Base-by-base conservation (phyloP, 1,140 invertebrate species). In the Neodiprion lecontei region DNA sequence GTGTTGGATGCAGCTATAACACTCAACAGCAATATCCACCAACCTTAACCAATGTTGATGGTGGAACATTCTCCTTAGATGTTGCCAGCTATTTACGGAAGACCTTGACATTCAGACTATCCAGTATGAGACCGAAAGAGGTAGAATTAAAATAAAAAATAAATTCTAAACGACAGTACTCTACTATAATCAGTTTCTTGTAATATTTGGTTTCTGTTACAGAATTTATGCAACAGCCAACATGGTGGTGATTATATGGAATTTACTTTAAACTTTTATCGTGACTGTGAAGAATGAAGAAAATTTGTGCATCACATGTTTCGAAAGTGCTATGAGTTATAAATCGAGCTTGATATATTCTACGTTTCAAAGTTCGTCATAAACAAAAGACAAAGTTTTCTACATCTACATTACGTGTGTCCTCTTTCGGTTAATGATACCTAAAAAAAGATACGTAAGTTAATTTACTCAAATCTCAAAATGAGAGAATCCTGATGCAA, bases 171-270 rank as follows among this genome's bases (percentile, higher is more conserved):
- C 17, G 61, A 7, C 17, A 65, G 7, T 65, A 65, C 12, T 65
- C 17, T 17, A 14, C 17, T 5, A 10, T 23, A 67, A 69, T 68
- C 49, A 9, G 53, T 12, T 70, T 74, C 28, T 40, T 40, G 28
- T 40, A 40, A 40, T 40, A 40, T 40, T 40, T 40, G 67, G 67
- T 72, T 68, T 85, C 79, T 47, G 11, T 78, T 78, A 23, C 79
- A 88, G 85, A 85, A 87, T 78, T 84, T 87, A 70, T 88, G 87
- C 73, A 86, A 85, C 70, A 86, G 83, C 67, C 84, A 80, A 67
- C 85, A 86, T 67, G 82, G 79, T 7, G 82, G 84, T 48, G 85
- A 88, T 74, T 88, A 86, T 73, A 75, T 85, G 69, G 87, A 88
- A 76, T 88, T 85, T 67, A 84, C 83, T 10, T 74, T 88, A 68